Base-by-base conservation (phyloP, 2,888 invertebrate genomes). In the Cerastoderma edule region DNA sequence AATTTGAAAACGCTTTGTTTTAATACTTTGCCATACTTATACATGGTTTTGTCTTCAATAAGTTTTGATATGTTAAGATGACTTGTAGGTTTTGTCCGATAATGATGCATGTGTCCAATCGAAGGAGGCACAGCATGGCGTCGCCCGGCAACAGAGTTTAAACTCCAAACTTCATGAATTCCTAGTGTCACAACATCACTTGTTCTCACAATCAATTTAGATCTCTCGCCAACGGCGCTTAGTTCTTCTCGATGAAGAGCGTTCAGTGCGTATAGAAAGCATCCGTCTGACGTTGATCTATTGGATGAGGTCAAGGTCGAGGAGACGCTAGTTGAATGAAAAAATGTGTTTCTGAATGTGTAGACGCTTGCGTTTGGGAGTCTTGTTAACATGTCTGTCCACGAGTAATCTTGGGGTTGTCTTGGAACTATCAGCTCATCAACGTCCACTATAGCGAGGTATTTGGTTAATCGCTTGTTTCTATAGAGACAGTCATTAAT, bases 341-440 rank as follows among this genome's bases (percentile, higher is more conserved):
- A 60, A 28, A 39, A 32, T 5, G 33, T 33, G 24, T 60, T 22
- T 60, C 60, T 60, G 13, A 60, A 60, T 22, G 16, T 13, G 39
- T 60, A 60, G 1, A 27, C 35, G 16, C 33, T 33, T 8, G 60
- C 60, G n/a, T 60, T 39, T 60, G 60, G 60, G 8, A 60, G 22
- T 5, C n/a, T 5, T 24, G 32, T 24, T 6, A 60, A 60, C 60
- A 60, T 60, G 60, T 60, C 60, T 6, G 6, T 2, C 60, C 60
- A 60, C n/a, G 60, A 39, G 2, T 39, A 39, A 24, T 39, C 39
- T 3, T 24, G 4, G n/a, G 2, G 24, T 22, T 35, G 8, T 8
- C 33, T 32, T 1, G 60, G 60, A 1, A 60, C 60, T 5, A 60
- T 33, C 8, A 60, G 39, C 39, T 60, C 60, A 33, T 60, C 60